A percentile compares a stretch with the other conserved stretches of the same genome.
Conservation (phyloP, 2,888 invertebrate species). For the Thymelicus acteon region DNA sequence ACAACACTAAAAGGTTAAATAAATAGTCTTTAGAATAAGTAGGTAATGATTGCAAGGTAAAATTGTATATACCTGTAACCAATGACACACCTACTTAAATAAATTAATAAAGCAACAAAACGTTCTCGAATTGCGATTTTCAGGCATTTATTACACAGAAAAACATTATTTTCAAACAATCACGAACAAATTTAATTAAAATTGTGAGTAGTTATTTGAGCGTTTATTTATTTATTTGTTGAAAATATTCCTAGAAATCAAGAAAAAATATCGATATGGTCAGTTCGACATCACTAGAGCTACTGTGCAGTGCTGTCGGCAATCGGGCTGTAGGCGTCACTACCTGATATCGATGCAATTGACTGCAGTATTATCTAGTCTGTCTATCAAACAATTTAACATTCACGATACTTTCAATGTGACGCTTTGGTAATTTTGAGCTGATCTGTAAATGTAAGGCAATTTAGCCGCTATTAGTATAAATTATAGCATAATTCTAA, state of each 20-base stretch:
- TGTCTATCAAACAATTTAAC: conserved; percentile 29
- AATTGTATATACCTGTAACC: no score
- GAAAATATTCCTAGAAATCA: conserved; percentile 4
- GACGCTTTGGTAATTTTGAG: conserved; percentile 20
- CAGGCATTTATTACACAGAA: no score
- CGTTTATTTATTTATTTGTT: no score
- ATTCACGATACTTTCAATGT: conserved; percentile 19
- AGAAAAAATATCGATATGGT: conserved; percentile 30
- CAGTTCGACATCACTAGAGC: conserved; percentile 46
- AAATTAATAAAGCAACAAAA: no score
- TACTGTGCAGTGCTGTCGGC: conserved; percentile 46
- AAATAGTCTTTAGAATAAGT: no score
- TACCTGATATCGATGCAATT: conserved; percentile 44
- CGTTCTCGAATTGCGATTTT: no score
- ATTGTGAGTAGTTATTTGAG: no score
- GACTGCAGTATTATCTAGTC: conserved; percentile 28
- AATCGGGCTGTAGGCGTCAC: conserved; percentile 52
- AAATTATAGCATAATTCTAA: conserved; percentile 7
- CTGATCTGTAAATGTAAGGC: conserved; percentile 30
- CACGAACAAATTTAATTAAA: no score
- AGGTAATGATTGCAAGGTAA: no score
- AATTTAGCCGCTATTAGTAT: conserved; percentile 26
- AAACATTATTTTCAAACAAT: no score
- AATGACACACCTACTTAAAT: no score
- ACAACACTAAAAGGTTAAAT: no score